Base-by-base conservation (phyloP, 2,797 vertebrate species). In the Nyctibius grandis region DNA sequence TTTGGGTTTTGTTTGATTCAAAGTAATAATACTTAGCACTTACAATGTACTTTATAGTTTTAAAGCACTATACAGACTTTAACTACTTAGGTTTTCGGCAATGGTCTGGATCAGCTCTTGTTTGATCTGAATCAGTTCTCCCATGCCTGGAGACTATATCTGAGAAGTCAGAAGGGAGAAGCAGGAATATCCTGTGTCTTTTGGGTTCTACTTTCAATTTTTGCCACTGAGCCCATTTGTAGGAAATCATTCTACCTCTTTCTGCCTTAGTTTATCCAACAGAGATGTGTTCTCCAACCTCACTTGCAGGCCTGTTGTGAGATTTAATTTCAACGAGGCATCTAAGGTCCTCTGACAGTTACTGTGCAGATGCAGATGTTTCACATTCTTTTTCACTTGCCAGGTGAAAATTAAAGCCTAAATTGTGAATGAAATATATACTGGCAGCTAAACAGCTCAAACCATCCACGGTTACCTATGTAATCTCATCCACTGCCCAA, bases 1-100 rank as follows among this genome's bases (percentile, higher is more conserved):
- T 88, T 96, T 92, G 88, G 64, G 75, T 93, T 96, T 94, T 96
- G 75, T 96, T 96, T 96, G 90, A 94, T 93, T 96, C 95, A 81
- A 83, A 85, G 91, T 80, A 95, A 94, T 95, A 95, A 88, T 89
- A 96, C 78, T 94, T 96, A 95, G 84, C 90, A 95, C 94, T 96
- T 96, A 88, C 0, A 69, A 68, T 38, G 75, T 75, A 92, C 45
- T 96, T 96, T 92, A 88, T 91, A 72, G 42, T 64, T 85, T 95
- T 75, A 95, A 93, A 96, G 86, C 65, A 50, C 64, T 83, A 13
- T 69, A 42, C 84, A 92, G 89, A 85, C 84, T 95, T 96, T 50
- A 94, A 92, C 85, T 93, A 15, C 95, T 95, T 89, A 40, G 72
- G 42, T 87, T 91, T 91, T 80, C 57, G 60, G 67, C 80, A 85